Evolutionary conservation across 2,113 vertebrate genomes (phyloP), one percentile per base, ranked within the genome.

Genomic region (Neomonachus schauinslandi): DNA sequence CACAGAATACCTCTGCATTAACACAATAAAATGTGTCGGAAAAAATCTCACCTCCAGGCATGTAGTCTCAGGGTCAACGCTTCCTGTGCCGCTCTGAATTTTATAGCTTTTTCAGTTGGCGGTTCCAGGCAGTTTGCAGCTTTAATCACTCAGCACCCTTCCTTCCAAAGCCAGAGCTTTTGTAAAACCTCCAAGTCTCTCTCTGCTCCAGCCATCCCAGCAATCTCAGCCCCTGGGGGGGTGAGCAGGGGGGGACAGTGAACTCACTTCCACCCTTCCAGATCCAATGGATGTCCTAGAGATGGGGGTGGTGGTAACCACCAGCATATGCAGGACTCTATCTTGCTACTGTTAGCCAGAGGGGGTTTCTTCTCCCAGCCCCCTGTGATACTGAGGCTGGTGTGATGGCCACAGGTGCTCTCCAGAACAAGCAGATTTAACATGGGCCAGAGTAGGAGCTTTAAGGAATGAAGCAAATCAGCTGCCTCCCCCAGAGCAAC

Each of bases 101-200:
- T 81, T 89, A 97, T 51, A 72, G 96, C 65, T 81, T 94, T 91
- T 88, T 82, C 93, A 61, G 12, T 39, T 36, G 53, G 85, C 87
- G 77, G 26, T 71, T 94, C 96, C 53, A 14, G 9, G 42, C n/a
- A 82, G 39, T 89, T 39, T n/a, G 3, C 5, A 36, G 26, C 95
- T 77, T 95, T 92, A 36, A 88, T 92, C 93, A 96, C 57, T 72
- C 33, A 16, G 4, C 15, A 33, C n/a, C 65, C 31, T 89, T 87
- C 94, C 12, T 61, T 61, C 80, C 28, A 53, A 97, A 80, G 84
- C 81, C 77, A 96, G 22, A 28, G 49, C 24, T 84, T 79, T 91
- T 74, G 93, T 85, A 74, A 97, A 96, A 61, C 33, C 67, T 94
- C 53, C 80, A 61, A 61, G 51, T 53, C 80, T 94, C 59, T 72